Evolutionary conservation across 2,797 vertebrate genomes (phyloP), one percentile per base, ranked within the genome.

Genomic region (Taenioides sp.): DNA sequence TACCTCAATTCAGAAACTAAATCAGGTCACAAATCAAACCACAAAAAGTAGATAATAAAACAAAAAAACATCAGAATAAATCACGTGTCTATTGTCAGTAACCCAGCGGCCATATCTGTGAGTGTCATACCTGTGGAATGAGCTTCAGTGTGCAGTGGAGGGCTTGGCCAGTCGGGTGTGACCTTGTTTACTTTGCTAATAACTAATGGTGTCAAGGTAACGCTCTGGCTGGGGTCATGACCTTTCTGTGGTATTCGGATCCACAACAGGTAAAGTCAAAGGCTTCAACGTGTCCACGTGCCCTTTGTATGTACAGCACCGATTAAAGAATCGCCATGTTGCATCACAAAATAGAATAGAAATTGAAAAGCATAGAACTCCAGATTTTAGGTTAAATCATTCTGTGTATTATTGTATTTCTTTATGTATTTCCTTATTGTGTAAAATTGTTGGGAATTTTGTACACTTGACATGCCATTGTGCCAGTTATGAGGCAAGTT

Each of bases 141-240:
- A 83, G 67, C 67, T 63, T 14, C 43, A 47, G 61, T 79, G 74
- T 74, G 70, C 71, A 75, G 80, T 60, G 57, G n/a, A 72, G 73
- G 70, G 84, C 69, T 79, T 50, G 50, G 73, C 81, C 81, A 82
- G 59, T 76, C 77, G 86, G 87, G 89, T 86, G 89, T 79, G 82
- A 82, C 78, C 70, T 47, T 6, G 86, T 91, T 89, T 86, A 80
- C 82, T 75, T 76, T 80, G 80, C 82, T 86, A 82, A 86, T 88
- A 84, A 87, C 83, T 86, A 82, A 87, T 87, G 74, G 87, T 89
- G 84, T 88, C 86, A 88, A 87, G 86, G 86, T 88, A 87, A 89
- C 78, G 31, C 80, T 79, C 70, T 66, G 72, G 83, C 82, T 72
- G 76, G 55, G 62, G 84, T 87, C 80, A 81, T 77, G 71, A 75